Evolutionary conservation across 1,140 invertebrate species (phyloP).

Genomic region (Sarcophaga bullata): DNA sequence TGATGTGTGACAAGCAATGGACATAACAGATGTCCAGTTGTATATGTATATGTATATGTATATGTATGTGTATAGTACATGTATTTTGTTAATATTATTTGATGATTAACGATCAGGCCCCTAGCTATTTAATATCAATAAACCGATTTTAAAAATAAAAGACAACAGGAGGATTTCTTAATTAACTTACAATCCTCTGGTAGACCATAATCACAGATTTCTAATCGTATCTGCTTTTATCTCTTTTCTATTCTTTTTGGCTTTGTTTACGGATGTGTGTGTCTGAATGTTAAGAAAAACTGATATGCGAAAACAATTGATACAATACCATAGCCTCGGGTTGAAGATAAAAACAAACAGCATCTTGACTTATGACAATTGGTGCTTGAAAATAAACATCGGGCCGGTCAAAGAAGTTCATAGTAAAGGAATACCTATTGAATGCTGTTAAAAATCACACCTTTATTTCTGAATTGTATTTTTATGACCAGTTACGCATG

Average conservation of each 20-base stretch:
- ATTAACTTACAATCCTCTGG: conserved; percentile 36
- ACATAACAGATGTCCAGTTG: conserved; percentile 37
- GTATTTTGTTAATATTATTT: neutral
- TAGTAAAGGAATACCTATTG: conserved; percentile 52
- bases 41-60: neutral
- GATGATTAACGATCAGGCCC: neutral
- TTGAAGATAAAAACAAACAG: conserved; percentile 18
- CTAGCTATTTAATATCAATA: conserved; percentile 37
- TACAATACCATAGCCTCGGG: neutral
- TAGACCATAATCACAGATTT: conserved; percentile 1
- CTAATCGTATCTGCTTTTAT: neutral
- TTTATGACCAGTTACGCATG: conserved; percentile 54
- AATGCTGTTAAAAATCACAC: conserved; percentile 64
- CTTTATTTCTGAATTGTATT: conserved; percentile 45
- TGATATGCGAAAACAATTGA: neutral
- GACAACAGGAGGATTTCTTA: conserved; percentile 40
- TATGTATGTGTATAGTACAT: neutral
- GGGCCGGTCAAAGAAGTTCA: neutral
- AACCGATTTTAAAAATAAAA: conserved; percentile 43
- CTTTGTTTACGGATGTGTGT: neutral
- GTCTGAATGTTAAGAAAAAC: neutral
- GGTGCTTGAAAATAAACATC: conserved; percentile 46
- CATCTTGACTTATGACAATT: conserved; percentile 65
- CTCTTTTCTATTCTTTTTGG: neutral
- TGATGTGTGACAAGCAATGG: neutral